These are phyloP conservation scores for Trissoscelio sp. DNA, from an alignment of 2,888 invertebrate species.

Conservation along the genomic window DNA sequence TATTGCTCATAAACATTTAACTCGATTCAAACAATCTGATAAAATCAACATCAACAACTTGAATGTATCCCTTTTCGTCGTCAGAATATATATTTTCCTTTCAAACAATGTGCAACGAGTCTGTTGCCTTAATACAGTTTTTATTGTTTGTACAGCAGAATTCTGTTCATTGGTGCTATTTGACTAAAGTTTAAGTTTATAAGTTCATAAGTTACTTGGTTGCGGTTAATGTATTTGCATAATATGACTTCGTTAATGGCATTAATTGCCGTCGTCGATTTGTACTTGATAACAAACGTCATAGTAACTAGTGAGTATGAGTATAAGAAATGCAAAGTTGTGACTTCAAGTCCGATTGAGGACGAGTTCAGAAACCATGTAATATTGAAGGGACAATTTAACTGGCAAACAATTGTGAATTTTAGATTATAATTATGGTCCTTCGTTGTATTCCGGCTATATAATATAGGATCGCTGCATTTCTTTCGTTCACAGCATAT, in stretches of 20 bases:
- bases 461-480: constrained; percentile 51
- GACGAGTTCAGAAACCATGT: constrained; percentile 36
- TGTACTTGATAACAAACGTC: constrained; percentile 9
- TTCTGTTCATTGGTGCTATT: constrained; percentile 42
- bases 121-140: constrained; percentile 48
- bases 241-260: constrained; percentile 26
- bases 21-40: constrained; percentile 14
- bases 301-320: neutral
- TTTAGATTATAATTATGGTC: constrained; percentile 7
- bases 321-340: neutral
- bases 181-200: constrained; percentile 51
- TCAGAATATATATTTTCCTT: constrained; percentile 18
- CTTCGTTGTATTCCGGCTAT: constrained; percentile 73
- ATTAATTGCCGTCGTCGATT: constrained; percentile 14
- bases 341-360: neutral
- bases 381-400: constrained; percentile 58
- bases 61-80: neutral
- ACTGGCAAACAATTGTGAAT: constrained; percentile 1
- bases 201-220: constrained; percentile 18
- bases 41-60: constrained; percentile 22
- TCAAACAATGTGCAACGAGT: constrained; percentile 30
- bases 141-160: constrained; percentile 68
- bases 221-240: constrained; percentile 29
- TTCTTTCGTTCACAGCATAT: constrained; percentile 67
- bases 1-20: constrained; percentile 24